Base-by-base conservation (phyloP, 2,113 vertebrate species). In the Corythoichthys haematopterus region DNA sequence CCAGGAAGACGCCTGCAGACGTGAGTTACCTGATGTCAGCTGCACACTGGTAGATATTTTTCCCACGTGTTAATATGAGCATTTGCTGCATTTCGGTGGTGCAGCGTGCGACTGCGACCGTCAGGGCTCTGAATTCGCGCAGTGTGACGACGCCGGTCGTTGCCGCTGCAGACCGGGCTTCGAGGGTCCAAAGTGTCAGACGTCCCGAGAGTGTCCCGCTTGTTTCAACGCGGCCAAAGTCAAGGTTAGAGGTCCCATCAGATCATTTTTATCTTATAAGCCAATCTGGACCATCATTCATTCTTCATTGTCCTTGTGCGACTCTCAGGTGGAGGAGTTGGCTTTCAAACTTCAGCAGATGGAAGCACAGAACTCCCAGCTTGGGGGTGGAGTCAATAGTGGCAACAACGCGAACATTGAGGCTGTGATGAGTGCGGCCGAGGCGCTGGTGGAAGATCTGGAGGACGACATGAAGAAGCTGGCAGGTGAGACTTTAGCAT, bases 81-180 rank as follows among this genome's bases (percentile, higher is more conserved):
- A 16, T 74, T 47, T 5, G 14, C 37, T 73, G 37, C 36, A 36
- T 37, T 69, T 61, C 53, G 55, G 48, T 55, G 48, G 8, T 6
- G 62, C 80, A 99, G 97, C 92, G 4, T 98, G 96, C 53, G 71
- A 76, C 80, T 99, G 97, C 1, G 74, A 93, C 81, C 68, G 73
- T 0, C 11, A 33, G 1, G 93, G 93, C 0, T 91, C 95, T 0
- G 86, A 89, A 77, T 87, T 90, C 0, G 8, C 61, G 1, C 87
- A 76, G 38, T 99, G 97, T 13, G 89, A 84, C 8, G 72, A 71
- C 0, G 82, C 82, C 0, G 95, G 96, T 12, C 94, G 85, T 80
- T 99, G 97, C 78, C 70, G 81, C 43, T 99, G 96, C 82, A 92
- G 89, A 77, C 80, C 91, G 0, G 94, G 94, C 15, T 94, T 92